A percentile compares a stretch with the other conserved stretches of the same genome.
phyloP scores from a whole-genome alignment of 2,888 invertebrate genomes.

The Brenthis ino region DNA sequence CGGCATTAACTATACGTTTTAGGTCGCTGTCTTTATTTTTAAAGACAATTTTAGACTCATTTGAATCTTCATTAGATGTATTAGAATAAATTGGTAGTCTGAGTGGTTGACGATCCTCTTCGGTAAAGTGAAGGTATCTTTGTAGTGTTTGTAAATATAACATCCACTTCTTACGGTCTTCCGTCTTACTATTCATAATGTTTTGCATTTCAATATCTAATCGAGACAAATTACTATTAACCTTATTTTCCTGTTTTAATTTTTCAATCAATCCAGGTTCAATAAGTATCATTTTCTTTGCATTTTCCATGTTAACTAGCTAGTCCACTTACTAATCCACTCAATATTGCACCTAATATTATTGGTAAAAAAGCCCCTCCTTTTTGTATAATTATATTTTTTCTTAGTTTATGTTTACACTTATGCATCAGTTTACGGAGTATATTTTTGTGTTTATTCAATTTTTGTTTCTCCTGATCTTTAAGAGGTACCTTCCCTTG shows the following conservation, averaged over 20 bases:
- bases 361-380: conserved; percentile 31
- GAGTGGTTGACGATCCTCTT: conserved; percentile 37
- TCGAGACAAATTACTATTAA: conserved; percentile 30
- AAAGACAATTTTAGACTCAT: background rate
- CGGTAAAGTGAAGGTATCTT: conserved; percentile 42
- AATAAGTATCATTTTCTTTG: background rate
- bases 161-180: conserved; percentile 42
- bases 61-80: conserved; percentile 2
- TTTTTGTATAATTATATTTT: conserved; percentile 25
- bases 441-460: conserved; percentile 23
- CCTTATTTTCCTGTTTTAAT: too few species aligned
- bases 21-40: conserved; percentile 12
- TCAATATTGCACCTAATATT: conserved; percentile 27
- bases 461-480: conserved; percentile 10
- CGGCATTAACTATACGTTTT: conserved; percentile 4
- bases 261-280: too few species aligned
- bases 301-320: background rate
- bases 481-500: conserved; percentile 20
- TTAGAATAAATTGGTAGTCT: conserved; percentile 28
- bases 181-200: too few species aligned
- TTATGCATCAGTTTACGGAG: conserved; percentile 16
- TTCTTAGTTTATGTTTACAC: conserved; percentile 4
- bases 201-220: conserved; percentile 36
- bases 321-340: conserved; percentile 5
- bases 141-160: conserved; percentile 43